These are phyloP conservation scores for Drosophila pseudoananassae DNA, from an alignment of 1,140 invertebrate genomes.

Conservation along the genomic window DNA sequence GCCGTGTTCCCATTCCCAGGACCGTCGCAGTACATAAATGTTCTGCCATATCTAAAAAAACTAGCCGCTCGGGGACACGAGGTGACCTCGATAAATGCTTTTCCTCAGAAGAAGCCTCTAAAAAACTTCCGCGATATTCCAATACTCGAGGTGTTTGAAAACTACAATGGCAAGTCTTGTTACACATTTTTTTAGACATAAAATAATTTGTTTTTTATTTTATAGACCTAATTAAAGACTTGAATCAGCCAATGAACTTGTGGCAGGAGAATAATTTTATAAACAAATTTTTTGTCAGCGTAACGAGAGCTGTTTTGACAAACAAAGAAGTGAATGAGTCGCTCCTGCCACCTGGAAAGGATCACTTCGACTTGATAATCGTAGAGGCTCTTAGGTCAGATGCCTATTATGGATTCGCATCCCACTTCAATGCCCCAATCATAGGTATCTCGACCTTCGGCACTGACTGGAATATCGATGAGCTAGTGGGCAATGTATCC, in stretches of 20 bases:
- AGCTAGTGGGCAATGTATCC: constrained; percentile 80
- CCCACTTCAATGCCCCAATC: constrained; percentile 75
- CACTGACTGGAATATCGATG: constrained; percentile 64
- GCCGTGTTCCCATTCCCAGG: constrained; percentile 69
- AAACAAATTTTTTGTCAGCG: constrained; percentile 50
- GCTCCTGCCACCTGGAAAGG: constrained; percentile 39
- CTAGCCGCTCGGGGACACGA: constrained; percentile 88
- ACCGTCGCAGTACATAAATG: constrained; percentile 77
- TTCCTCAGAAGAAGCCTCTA: constrained; percentile 84
- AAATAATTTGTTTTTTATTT: neutral
- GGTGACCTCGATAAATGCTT: constrained; percentile 88
- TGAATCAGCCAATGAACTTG: constrained; percentile 9
- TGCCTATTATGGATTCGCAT: constrained; percentile 64
- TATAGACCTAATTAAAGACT: constrained; percentile 32
- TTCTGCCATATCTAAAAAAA: constrained; percentile 86
- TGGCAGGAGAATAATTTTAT: constrained; percentile 62
- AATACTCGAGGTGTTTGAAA: constrained; percentile 42
- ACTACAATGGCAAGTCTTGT: constrained; percentile 49
- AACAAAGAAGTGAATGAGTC: constrained; percentile 58
- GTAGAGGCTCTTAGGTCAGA: constrained; percentile 61
- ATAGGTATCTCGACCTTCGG: constrained; percentile 79
- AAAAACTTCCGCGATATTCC: constrained; percentile 70
- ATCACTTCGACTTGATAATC: constrained; percentile 67
- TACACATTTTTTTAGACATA: neutral
- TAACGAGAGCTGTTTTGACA: constrained; percentile 33